Base-by-base conservation (phyloP, 2,113 vertebrate genomes). In the Cinclus mexicanus region DNA sequence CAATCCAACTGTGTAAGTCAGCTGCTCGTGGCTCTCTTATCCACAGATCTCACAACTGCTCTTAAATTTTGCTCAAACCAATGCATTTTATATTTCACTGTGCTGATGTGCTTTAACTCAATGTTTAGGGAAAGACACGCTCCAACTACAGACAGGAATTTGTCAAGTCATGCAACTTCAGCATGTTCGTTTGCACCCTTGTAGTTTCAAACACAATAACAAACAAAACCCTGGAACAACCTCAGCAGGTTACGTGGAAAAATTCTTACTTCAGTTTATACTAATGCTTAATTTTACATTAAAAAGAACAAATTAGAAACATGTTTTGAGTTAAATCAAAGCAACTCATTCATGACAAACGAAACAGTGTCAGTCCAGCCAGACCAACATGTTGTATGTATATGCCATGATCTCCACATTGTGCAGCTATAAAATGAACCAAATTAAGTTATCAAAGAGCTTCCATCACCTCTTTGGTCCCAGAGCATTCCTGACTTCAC, bases 301-400 rank as follows among this genome's bases (percentile, higher is more conserved):
- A 29, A 42, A 52, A 77, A 22, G 47, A 53, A 11, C 35, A 56
- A 49, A 17, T 3, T 7, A 61, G 17, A 74, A 84, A 65, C 0
- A 1, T 28, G 12, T 22, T 82, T 67, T 61, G 56, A 92, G 22
- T 88, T 71, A 90, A 92, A 75, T 14, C 70, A 78, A 79, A 82
- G 52, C 7, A 8, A 74, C 22, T 21, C 47, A 49, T 37, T 49
- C 24, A 49, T 5, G 31, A 57, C 28, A 39, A 61, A 56, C 9
- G 57, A 49, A 83, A 76, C 6, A 33, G 41, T 47, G n/a, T 29
- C 39, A 52, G 37, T 37, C 71, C 80, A 86, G 25, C 12, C 64
- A 87, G 29, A 60, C 11, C 25, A 80, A 46, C 3, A 8, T 0
- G 1, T 12, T 4, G 0, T 10, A 55, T 20, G 0, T 11, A 56